These are phyloP conservation scores for Drosophila quinaria DNA, from an alignment of 2,888 invertebrate genomes.

Conservation along the genomic window DNA sequence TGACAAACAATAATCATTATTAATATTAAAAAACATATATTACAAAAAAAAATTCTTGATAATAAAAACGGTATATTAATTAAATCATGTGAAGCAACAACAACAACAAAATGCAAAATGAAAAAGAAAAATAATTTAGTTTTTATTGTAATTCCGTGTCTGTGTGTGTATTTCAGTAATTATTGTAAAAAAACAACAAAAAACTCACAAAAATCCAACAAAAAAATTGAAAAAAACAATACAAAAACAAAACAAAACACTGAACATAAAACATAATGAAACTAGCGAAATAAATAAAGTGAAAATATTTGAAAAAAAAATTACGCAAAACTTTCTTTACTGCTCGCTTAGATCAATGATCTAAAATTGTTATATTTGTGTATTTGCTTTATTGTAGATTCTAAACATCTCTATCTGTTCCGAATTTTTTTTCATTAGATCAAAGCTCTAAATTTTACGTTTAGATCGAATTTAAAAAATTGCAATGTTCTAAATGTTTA, in stretches of 20 bases:
- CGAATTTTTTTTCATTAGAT: neutral
- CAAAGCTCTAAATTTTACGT: neutral
- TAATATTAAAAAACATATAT: slow-evolving; percentile 54
- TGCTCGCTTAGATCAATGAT: neutral
- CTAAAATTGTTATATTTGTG: neutral
- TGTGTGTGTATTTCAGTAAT: slow-evolving; percentile 83
- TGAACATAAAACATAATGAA: slow-evolving; percentile 77
- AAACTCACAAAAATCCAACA: slow-evolving; percentile 50
- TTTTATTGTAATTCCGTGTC: slow-evolving; percentile 82
- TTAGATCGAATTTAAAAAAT: too few relatives aligned
- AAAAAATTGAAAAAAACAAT: slow-evolving; percentile 51
- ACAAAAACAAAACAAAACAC: slow-evolving; percentile 58
- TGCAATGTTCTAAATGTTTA: too few relatives aligned
- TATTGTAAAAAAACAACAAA: slow-evolving; percentile 63
- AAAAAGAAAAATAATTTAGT: slow-evolving; percentile 65
- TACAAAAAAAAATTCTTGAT: slow-evolving; percentile 59
- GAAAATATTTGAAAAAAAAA: slow-evolving; percentile 71
- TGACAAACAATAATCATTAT: slow-evolving; percentile 13
- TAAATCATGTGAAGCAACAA: slow-evolving; percentile 57
- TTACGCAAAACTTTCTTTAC: neutral
- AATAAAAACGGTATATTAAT: slow-evolving; percentile 58
- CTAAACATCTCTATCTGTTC: too few relatives aligned
- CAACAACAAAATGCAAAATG: slow-evolving; percentile 34
- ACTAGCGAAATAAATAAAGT: slow-evolving; percentile 81
- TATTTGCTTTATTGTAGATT: too few relatives aligned